Evolutionary conservation across 2,113 vertebrate genomes (phyloP).

Genomic region (Indicator maculatus): DNA sequence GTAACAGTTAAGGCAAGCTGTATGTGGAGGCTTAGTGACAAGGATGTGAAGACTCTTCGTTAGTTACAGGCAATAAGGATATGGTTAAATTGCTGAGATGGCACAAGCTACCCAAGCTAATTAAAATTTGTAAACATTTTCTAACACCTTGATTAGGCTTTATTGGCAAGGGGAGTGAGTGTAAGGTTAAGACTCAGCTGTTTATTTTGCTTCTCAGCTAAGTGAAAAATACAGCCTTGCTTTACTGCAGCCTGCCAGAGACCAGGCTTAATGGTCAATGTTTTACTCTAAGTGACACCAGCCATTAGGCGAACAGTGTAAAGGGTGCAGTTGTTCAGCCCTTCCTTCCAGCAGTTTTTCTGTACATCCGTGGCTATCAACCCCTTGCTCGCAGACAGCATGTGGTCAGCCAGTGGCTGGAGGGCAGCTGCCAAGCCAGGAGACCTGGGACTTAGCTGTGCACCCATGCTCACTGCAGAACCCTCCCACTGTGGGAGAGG

Average conservation of each 20-base stretch:
- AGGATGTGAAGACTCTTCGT: too few relatives aligned
- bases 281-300: not conserved
- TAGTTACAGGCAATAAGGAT: too few relatives aligned
- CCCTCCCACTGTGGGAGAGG: accelerated
- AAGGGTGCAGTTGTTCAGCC: not conserved
- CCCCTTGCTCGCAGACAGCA: accelerated
- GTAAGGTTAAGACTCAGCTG: not conserved
- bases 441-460: not conserved
- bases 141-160: not conserved
- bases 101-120: too few relatives aligned
- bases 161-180: not conserved
- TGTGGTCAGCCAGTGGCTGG: not conserved
- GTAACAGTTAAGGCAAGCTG: too few relatives aligned
- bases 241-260: not conserved
- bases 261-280: not conserved
- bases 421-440: not conserved
- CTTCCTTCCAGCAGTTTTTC: not conserved
- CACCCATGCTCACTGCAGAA: accelerated
- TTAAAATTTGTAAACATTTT: too few relatives aligned
- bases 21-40: too few relatives aligned
- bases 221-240: not conserved
- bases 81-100: too few relatives aligned
- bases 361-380: not conserved
- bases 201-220: slow-evolving; percentile 23
- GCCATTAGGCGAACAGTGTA: accelerated